These are phyloP conservation scores for Lithobates sylvaticus DNA, from an alignment of 2,797 vertebrate species.

Conservation along the genomic window DNA sequence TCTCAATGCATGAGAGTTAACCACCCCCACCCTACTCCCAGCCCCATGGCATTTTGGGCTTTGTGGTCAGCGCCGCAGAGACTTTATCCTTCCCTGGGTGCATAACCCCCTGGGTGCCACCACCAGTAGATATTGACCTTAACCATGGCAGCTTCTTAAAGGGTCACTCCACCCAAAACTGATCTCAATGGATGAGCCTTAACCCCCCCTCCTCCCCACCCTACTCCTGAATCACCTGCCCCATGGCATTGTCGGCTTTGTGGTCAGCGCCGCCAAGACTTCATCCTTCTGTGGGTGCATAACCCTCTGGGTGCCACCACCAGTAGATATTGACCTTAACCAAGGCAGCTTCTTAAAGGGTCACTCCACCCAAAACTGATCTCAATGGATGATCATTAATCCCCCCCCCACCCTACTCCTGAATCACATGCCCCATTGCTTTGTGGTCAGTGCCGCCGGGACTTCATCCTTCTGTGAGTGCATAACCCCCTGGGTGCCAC, in stretches of 20 bases:
- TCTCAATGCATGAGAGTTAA: no score
- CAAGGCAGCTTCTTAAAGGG: no score
- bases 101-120: neutral
- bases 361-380: no score
- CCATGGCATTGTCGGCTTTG: constrained; percentile 22
- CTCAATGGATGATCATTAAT: no score
- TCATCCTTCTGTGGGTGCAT: neutral
- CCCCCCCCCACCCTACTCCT: neutral
- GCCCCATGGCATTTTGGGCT: constrained; percentile 38
- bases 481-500: neutral
- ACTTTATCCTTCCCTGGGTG: no score
- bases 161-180: no score
- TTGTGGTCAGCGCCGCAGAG: constrained; percentile 3
- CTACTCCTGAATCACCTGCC: neutral
- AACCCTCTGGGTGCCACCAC: neutral
- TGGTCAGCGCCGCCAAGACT: neutral
- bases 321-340: no score
- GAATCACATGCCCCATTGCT: neutral
- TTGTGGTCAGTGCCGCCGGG: constrained; percentile 11
- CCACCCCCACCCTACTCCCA: neutral
- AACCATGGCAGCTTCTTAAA: neutral
- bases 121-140: neutral
- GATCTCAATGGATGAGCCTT: no score
- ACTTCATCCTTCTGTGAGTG: no score
- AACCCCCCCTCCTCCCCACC: no score